Base-by-base conservation (phyloP, 53 echinoderm and acorn worm genomes). In the Zoroaster sp. region DNA sequence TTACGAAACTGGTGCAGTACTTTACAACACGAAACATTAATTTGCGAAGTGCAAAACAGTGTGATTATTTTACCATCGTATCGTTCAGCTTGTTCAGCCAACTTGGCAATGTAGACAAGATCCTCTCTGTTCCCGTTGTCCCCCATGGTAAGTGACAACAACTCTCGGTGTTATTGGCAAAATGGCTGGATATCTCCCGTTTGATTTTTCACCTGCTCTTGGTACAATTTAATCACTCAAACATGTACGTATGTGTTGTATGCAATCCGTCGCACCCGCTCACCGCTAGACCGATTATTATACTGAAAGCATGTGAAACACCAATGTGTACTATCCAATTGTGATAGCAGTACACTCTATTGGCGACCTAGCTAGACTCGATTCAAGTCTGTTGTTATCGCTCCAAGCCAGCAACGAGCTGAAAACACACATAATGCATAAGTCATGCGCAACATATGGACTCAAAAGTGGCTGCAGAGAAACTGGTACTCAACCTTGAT, bases 71-170 rank as follows among this genome's bases (percentile, higher is more conserved):
- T 99, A 99, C 99, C 99, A 76, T 99, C 99, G 54, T 98, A 99
- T 93, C 99, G 91, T 82, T 99, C 99, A 45, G 99, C 99, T 66
- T 99, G 99, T 75, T 99, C 99, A 41, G 99, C 96, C 63, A 99
- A 68, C 89, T 94, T 99, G 49, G 99, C 99, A 90, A 93, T 95
- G 77, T 96, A 99, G 53, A 99, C 99, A 80, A 88, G 74, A 34
- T 99, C 99, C 8, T 96, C 96, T 35, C 89, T 81, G 63, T 87
- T 83, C 25, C 83, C 91, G 63, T 73, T 89, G 41, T 72, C 73
- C 13, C 65, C 92, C 92, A 92, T 92, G 69, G 45, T 83, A n/a
- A 74, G 80, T 87, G 73, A 39, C 33, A 45, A 40, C 66, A 69
- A 65, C 53, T 20, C 33, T 51, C 73, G 10, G 23, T 70, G 38